These are phyloP conservation scores for Patella vulgata DNA, from an alignment of 1,140 invertebrate species.

Conservation along the genomic window DNA sequence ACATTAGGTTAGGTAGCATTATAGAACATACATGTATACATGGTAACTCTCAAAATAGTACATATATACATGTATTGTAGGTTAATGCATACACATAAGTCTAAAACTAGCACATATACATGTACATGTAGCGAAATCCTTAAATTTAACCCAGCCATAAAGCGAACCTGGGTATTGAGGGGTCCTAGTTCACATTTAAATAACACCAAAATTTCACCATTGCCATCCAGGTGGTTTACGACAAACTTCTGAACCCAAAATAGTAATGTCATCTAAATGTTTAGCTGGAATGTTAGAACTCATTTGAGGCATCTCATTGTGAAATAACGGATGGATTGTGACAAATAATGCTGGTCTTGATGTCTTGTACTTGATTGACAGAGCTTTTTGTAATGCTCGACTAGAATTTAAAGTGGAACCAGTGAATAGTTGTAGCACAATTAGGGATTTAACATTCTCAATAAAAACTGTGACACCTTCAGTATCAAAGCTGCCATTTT, in stretches of 20 bases:
- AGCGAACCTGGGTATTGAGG: no score
- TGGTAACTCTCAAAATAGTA: no score
- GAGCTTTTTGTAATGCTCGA: constrained; percentile 32
- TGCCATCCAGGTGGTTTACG: constrained; percentile 36
- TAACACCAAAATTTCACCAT: no score
- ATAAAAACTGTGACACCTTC: constrained; percentile 23
- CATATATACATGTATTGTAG: no score
- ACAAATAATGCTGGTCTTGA: constrained; percentile 37
- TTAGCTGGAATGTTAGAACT: constrained; percentile 39
- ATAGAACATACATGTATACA: no score
- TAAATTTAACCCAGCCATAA: no score
- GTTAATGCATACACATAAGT: no score
- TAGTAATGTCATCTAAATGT: constrained; percentile 44
- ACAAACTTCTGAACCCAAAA: constrained; percentile 37
- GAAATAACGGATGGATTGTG: constrained; percentile 38
- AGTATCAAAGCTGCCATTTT: constrained; percentile 20
- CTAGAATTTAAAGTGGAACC: constrained; percentile 31
- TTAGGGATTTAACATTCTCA: constrained; percentile 24
- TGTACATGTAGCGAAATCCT: no score
- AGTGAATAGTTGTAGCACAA: constrained; percentile 39
- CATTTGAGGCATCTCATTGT: constrained; percentile 28
- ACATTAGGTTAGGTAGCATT: no score
- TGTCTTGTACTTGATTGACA: constrained; percentile 30
- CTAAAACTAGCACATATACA: no score
- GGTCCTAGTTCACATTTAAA: no score